Percentiles rank a stretch among this genome's conserved stretches.
phyloP scores from a whole-genome alignment of 2,113 vertebrate genomes.

The Ia io region DNA sequence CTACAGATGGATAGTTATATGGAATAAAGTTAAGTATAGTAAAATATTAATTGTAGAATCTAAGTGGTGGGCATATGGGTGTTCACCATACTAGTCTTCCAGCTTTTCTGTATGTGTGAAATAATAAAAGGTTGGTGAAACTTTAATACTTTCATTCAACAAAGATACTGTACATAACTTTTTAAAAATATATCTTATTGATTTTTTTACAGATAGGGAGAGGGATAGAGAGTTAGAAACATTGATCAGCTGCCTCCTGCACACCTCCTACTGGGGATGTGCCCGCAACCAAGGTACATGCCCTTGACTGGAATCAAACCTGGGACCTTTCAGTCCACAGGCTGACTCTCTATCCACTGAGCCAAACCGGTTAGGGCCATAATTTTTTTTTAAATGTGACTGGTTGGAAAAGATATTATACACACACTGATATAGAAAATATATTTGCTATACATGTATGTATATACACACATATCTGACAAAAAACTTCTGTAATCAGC shows the following conservation, averaged over 20 bases:
- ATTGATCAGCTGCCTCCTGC: no score
- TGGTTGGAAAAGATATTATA: constrained; percentile 13
- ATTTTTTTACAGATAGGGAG: no score
- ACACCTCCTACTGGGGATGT: no score
- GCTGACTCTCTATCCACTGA: no score
- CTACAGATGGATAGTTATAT: neutral
- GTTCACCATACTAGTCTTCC: neutral
- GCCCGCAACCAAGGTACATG: no score
- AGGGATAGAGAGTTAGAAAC: no score
- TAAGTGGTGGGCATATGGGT: neutral
- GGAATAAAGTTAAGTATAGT: neutral
- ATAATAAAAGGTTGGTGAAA: constrained; percentile 8
- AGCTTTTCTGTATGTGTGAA: neutral
- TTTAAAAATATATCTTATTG: no score
- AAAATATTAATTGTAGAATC: neutral
- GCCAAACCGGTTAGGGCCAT: no score
- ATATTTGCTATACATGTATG: neutral
- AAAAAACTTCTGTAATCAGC: neutral
- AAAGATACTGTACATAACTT: neutral
- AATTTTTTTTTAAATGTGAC: neutral
- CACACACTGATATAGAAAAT: constrained; percentile 6
- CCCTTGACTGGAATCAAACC: no score
- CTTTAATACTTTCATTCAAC: constrained; percentile 16
- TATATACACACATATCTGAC: neutral
- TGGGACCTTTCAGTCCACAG: no score